Evolutionary conservation across 2,113 vertebrate genomes (phyloP), one percentile per base, ranked within the genome.

Genomic region (Coreoperca whiteheadi): DNA sequence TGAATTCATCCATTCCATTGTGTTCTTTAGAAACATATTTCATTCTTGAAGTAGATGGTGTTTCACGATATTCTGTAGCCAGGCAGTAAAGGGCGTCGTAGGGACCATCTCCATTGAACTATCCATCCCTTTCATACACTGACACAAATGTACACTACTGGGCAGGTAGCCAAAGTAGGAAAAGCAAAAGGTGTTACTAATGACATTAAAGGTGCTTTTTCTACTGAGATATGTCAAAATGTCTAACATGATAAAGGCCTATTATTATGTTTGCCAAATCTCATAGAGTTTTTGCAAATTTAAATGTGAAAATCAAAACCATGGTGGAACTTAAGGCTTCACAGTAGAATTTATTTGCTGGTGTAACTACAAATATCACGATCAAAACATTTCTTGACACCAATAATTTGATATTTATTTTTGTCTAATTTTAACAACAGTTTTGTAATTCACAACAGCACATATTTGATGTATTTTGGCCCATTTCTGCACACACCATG

Each of bases 81-180:
- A 60, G 20, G 32, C 74, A 28, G 11, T 65, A 65, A 48, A 76
- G 74, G 60, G 48, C 60, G 53, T 20, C 43, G 10, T 11, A n/a
- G 20, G 30, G 43, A 6, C 12, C 28, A 54, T 28, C 32, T 53
- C 23, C 41, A 41, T 21, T 53, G 6, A 65, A 65, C 18, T 41
- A 53, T 64, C 30, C 20, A 51, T n/a, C 25, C 2, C 6, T 12
- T 46, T 73, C 2, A 32, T 32, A 48, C 9, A 46, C 21, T 50
- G n/a, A n/a, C n/a, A n/a, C n/a, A n/a, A 12, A 61, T 11, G 11
- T 7, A 21, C 59, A 34, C 18, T 18, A 20, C 7, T 34, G 16
- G 32, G 8, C 8, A 21, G 1, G 15, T 16, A 57, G 2, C 14
- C 2, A 28, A 6, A 28, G 54, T 32, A 30, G 57, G 9, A 15